Evolutionary conservation across 2,113 vertebrate genomes (phyloP), one percentile per base, ranked within the genome.

Genomic region (Cryptomyrus ogoouensis): DNA sequence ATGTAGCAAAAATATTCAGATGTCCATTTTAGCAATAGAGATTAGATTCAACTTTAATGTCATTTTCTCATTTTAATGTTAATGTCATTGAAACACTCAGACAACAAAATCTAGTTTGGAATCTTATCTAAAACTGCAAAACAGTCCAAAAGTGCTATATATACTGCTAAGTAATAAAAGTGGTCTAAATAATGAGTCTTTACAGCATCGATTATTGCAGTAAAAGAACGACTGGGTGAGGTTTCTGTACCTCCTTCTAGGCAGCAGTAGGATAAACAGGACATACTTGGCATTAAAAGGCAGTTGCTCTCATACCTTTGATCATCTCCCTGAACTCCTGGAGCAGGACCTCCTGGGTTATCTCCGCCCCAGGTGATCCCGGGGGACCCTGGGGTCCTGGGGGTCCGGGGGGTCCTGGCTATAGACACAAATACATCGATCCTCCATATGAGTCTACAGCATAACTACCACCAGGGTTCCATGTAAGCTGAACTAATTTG

Each of bases 291-390:
- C 74, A 27, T 42, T 80, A 39, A 39, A 42, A 80, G 24, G 31
- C 15, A 44, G 9, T 21, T 31, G 62, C 8, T 27, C 92, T 94
- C 94, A 35, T 87, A 99, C 97, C 97, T 97, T 95, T 97, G 47
- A 97, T 94, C 95, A 98, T 96, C 88, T 97, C 96, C 94, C 97
- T 98, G 91, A 99, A 99, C 91, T 99, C 98, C 92, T 93, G 95
- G 27, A 98, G 94, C 84, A 99, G 95, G 89, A 97, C 94, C 88
- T 98, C 98, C 56, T 96, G 96, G 39, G 97, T 97, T 89, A 98
- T 95, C 93, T 97, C 97, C 7, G 97, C 96, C 50, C 95, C 97
- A 8, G 92, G 97, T 52, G 93, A 96, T 88, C 92, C 98, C 46
- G 92, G 98, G 88, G 96, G 98, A 88, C 92, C 98, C 92, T 93